phyloP scores from a whole-genome alignment of 2,888 invertebrate species.

The Lithophane ornitopus region DNA sequence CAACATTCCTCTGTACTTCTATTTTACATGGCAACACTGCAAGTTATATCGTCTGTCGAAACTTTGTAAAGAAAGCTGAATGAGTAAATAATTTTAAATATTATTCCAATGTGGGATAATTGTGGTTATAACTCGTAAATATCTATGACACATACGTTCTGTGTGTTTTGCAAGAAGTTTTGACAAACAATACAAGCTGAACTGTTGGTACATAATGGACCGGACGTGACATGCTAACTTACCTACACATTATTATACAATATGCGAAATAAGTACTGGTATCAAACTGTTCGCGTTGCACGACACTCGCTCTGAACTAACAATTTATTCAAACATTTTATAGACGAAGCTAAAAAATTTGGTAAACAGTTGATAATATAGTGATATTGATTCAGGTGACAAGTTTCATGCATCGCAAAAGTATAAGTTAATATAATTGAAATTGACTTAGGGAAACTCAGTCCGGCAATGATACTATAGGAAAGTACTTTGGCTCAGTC shows the following conservation, averaged over 20 bases:
- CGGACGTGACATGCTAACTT: conserved; percentile 81
- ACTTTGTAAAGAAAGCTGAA: conserved; percentile 62
- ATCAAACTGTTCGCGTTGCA: conserved; percentile 67
- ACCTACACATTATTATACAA: conserved; percentile 78
- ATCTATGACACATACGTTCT: conserved; percentile 34
- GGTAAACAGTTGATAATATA: conserved; percentile 25
- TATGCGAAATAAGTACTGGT: conserved; percentile 77
- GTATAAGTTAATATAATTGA: conserved; percentile 71
- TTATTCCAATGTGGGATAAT: conserved; percentile 61
- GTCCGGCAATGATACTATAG: conserved; percentile 74
- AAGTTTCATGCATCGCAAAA: conserved; percentile 66
- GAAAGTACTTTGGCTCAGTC: conserved; percentile 55
- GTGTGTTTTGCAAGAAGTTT: conserved; percentile 57
- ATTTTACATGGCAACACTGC: conserved; percentile 72
- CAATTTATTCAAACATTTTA: conserved; percentile 40
- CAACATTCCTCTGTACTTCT: conserved; percentile 75
- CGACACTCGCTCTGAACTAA: conserved; percentile 51
- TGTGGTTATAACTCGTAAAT: conserved; percentile 33
- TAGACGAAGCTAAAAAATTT: conserved; percentile 17
- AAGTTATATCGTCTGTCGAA: conserved; percentile 64
- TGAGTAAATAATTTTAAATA: conserved; percentile 56
- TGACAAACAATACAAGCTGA: conserved; percentile 63
- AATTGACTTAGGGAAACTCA: conserved; percentile 77
- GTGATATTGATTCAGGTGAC: conserved; percentile 12
- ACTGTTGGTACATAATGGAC: conserved; percentile 76